Base-by-base conservation (phyloP, 2,888 invertebrate genomes). In the Parnassius orleans region DNA sequence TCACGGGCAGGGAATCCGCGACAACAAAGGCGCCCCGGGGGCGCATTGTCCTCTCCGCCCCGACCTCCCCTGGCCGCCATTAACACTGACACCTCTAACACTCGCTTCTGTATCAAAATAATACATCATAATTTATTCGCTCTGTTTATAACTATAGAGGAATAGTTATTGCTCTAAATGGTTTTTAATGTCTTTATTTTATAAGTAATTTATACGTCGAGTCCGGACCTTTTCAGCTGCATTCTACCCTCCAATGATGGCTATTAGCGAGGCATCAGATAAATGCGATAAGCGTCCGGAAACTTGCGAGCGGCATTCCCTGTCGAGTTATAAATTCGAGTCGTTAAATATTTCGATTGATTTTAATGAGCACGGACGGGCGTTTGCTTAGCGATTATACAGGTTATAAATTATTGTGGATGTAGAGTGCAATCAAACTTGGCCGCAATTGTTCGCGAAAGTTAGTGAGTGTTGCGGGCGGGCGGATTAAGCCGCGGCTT, bases 181-280 rank as follows among this genome's bases (percentile, higher is more conserved):
- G 85, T 86, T 87, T 89, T 87, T 87, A 90, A 91, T 90, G 86
- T 85, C 83, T 86, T 86, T 83, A 86, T 89, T 87, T 87, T 85
- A 84, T 81, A 80, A 77, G 84, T 86, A 83, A 87, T 87, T 86
- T 87, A 87, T 89, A 82, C 80, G 75, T 73, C 70, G 72, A 75
- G 75, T 73, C 70, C 48, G 48, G 7, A 48, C 48, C 66, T 79
- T 78, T 81, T 87, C 88, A 87, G 87, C 89, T 87, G 87, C 86
- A 74, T 77, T 82, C 78, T 81, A 80, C 87, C 87, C 89, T 83
- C 79, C 79, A 74, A 79, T 83, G 81, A 79, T 72, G 78, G 81
- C 84, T 86, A 86, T 87, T 90, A 89, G 87, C 82, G 76, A 81
- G 79, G 81, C 83, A 85, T 87, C 84, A 81, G 85, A 87, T 88